A percentile compares a stretch with the other conserved stretches of the same genome.
Conservation (phyloP, 2,888 invertebrate genomes). For the Mythimna ferrago region DNA sequence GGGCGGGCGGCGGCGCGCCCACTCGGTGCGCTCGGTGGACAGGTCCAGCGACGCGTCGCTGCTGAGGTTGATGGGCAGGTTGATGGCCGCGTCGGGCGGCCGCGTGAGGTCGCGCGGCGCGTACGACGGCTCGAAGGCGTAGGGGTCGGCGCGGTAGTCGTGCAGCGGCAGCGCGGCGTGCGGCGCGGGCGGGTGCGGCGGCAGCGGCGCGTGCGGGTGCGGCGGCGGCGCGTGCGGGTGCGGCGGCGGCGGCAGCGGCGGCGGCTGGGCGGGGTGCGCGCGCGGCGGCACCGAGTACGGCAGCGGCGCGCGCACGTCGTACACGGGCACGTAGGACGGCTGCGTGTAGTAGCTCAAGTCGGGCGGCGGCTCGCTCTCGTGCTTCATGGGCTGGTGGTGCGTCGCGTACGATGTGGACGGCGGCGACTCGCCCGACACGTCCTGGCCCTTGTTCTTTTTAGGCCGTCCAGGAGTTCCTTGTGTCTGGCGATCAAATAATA, state of each 20-base stretch:
- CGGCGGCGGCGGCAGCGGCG: constrained; percentile 59
- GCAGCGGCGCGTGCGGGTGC: constrained; percentile 46
- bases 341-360: constrained; percentile 78
- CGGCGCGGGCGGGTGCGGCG: too few species aligned
- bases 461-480: constrained; percentile 86
- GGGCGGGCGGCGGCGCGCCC: constrained; percentile 84
- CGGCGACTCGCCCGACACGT: constrained; percentile 78
- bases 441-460: constrained; percentile 85
- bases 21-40: constrained; percentile 83
- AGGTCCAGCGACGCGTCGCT: constrained; percentile 87
- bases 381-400: constrained; percentile 78
- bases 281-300: constrained; percentile 72
- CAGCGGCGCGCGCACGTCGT: constrained; percentile 72
- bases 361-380: constrained; percentile 76
- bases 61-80: constrained; percentile 88
- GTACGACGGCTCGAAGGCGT: constrained; percentile 69
- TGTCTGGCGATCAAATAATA: constrained; percentile 68
- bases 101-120: constrained; percentile 77
- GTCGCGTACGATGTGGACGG: constrained; percentile 82
- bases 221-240: constrained; percentile 56
- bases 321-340: constrained; percentile 74
- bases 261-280: constrained; percentile 70
- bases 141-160: constrained; percentile 72
- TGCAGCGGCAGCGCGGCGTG: constrained; percentile 57
- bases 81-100: constrained; percentile 78